phyloP scores from a whole-genome alignment of 2,888 invertebrate genomes.

The Macrostomum cliftonense region DNA sequence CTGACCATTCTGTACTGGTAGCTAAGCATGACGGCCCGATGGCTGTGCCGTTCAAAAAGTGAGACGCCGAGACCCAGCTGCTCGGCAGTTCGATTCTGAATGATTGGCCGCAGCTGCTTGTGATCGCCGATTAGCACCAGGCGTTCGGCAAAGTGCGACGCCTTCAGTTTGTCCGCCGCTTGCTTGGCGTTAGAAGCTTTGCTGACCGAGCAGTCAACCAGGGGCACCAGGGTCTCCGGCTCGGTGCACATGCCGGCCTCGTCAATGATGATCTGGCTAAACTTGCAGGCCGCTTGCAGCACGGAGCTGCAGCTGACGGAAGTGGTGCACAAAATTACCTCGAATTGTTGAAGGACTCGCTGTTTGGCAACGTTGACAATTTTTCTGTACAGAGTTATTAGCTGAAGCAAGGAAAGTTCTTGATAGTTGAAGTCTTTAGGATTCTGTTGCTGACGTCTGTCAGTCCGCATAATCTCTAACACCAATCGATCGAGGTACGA shows the following conservation, averaged over 20 bases:
- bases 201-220: background rate
- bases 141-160: too few relatives aligned
- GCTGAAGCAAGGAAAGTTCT: too few relatives aligned
- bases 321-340: constrained; percentile 5
- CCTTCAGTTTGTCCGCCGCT: too few relatives aligned
- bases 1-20: background rate
- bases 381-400: too few relatives aligned
- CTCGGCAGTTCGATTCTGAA: background rate
- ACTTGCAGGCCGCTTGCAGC: background rate
- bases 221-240: background rate
- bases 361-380: too few relatives aligned
- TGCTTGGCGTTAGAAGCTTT: too few relatives aligned
- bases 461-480: too few relatives aligned
- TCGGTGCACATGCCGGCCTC: background rate
- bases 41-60: background rate
- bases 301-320: background rate
- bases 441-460: too few relatives aligned
- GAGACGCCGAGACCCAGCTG: background rate
- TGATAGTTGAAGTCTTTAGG: too few relatives aligned
- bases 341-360: background rate
- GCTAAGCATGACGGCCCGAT: background rate
- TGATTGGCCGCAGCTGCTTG: background rate
- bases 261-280: background rate
- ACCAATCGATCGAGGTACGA: too few relatives aligned
- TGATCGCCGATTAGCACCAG: background rate